phyloP scores from a whole-genome alignment of 2,797 vertebrate species.

The Neosilurus mollespiculum region DNA sequence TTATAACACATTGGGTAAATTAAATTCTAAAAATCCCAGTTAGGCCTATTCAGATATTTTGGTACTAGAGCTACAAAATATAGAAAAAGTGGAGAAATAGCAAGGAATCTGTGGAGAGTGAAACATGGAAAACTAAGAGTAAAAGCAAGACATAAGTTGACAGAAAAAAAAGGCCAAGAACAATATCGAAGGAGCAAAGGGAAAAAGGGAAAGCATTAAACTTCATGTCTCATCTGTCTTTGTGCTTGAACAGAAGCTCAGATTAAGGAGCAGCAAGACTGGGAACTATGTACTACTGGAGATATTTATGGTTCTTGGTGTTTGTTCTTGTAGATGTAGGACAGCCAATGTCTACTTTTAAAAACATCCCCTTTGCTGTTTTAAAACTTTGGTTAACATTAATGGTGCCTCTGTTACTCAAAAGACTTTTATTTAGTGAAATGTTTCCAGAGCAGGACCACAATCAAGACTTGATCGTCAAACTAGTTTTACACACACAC shows the following conservation, averaged over 20 bases:
- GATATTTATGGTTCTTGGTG: conserved; percentile 1
- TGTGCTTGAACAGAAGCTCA: conserved; percentile 6
- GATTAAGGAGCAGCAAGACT: conserved; percentile 23
- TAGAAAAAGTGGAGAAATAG: not conserved
- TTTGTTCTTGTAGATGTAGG: conserved; percentile 11
- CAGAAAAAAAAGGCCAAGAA: conserved; percentile 13
- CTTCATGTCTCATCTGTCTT: conserved; percentile 7
- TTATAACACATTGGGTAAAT: not conserved
- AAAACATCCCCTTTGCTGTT: not conserved
- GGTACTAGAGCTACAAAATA: not conserved
- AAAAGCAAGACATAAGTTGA: conserved; percentile 11
- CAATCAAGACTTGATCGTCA: not conserved
- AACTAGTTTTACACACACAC: not conserved
- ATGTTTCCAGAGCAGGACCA: not conserved
- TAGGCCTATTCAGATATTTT: not conserved
- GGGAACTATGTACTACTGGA: conserved; percentile 14
- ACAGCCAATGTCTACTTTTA: not conserved
- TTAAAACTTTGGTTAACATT: not conserved
- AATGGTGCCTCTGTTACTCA: not conserved
- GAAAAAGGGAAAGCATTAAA: not conserved
- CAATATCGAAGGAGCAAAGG: not conserved
- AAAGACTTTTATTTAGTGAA: not conserved
- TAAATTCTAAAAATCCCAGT: not conserved
- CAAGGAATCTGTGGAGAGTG: not conserved
- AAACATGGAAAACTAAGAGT: not conserved